A percentile compares a stretch with the other conserved stretches of the same genome.
Conservation (phyloP, 1,140 invertebrate genomes). For the Triops longicaudatus region DNA sequence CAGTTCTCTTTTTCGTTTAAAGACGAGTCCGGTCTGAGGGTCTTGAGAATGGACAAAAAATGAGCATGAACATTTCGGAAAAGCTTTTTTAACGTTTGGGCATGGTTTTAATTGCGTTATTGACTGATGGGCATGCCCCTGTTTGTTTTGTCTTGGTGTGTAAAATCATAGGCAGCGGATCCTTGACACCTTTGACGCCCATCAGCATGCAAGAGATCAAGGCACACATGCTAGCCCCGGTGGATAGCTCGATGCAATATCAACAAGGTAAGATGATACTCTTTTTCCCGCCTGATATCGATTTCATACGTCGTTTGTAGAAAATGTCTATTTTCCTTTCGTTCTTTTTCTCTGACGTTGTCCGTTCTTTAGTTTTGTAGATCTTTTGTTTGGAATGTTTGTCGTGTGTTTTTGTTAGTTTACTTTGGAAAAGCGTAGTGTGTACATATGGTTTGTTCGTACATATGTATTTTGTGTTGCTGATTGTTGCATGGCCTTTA, state of each 20-base stretch:
- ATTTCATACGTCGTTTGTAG: conserved; percentile 6
- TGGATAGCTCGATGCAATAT: conserved; percentile 55
- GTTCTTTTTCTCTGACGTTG: conserved; percentile 38
- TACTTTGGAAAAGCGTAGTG: conserved; percentile 4
- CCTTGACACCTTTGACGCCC: conserved; percentile 62
- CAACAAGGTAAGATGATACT: conserved; percentile 43
- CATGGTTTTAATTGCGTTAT: background rate
- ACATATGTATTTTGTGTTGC: background rate
- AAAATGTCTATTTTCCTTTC: conserved; percentile 5
- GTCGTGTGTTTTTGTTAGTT: conserved; percentile 24
- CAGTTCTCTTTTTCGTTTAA: conserved; percentile 24
- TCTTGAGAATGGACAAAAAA: background rate
- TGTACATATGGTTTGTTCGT: conserved; percentile 20
- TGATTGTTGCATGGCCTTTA: conserved; percentile 25
- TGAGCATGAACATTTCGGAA: background rate
- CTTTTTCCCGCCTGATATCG: conserved; percentile 25
- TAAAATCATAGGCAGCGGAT: conserved; percentile 43
- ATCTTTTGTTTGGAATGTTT: background rate
- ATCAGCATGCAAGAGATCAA: conserved; percentile 71
- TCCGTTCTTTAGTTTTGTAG: conserved; percentile 37
- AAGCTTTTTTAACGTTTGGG: conserved; percentile 19
- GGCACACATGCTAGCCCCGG: conserved; percentile 43
- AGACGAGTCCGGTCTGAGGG: too few relatives aligned
- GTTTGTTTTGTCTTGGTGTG: conserved; percentile 7
- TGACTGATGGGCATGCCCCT: background rate